Conservation (phyloP, 2,113 vertebrate species). For the Trochalopteron elliotii region DNA sequence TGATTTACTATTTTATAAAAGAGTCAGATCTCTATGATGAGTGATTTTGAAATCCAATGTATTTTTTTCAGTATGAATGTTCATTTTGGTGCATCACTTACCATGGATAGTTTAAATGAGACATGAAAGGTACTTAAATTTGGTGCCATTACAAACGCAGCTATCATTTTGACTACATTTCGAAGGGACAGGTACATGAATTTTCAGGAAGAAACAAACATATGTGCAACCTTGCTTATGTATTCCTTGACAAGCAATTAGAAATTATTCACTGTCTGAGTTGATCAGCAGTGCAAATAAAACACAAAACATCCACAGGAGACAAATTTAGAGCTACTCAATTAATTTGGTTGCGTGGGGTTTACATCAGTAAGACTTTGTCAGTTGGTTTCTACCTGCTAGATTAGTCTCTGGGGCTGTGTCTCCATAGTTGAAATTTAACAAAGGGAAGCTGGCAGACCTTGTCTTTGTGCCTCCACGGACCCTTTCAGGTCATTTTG, state of each 20-base stretch:
- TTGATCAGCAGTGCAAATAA: constrained; percentile 41
- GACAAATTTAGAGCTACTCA: constrained; percentile 40
- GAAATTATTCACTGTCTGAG: constrained; percentile 21
- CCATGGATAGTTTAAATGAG: neutral
- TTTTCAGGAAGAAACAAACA: neutral
- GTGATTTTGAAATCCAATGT: neutral
- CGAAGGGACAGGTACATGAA: neutral
- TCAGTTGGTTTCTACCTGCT: neutral
- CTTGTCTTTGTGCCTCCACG: neutral
- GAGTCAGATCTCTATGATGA: neutral
- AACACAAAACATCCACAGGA: constrained; percentile 42
- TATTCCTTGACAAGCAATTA: constrained; percentile 9
- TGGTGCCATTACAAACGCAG: neutral
- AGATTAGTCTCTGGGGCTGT: neutral
- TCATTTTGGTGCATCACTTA: neutral
- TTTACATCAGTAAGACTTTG: constrained; percentile 15
- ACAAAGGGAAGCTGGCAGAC: neutral
- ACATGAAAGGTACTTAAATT: neutral
- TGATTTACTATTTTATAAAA: neutral
- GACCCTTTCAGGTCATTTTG: neutral
- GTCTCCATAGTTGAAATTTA: neutral
- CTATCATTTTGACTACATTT: neutral
- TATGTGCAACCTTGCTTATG: neutral
- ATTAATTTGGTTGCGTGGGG: constrained; percentile 25
- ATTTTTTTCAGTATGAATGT: neutral